Evolutionary conservation across 1,140 invertebrate genomes (phyloP).

Genomic region (Carcinoscorpius rotundicauda): DNA sequence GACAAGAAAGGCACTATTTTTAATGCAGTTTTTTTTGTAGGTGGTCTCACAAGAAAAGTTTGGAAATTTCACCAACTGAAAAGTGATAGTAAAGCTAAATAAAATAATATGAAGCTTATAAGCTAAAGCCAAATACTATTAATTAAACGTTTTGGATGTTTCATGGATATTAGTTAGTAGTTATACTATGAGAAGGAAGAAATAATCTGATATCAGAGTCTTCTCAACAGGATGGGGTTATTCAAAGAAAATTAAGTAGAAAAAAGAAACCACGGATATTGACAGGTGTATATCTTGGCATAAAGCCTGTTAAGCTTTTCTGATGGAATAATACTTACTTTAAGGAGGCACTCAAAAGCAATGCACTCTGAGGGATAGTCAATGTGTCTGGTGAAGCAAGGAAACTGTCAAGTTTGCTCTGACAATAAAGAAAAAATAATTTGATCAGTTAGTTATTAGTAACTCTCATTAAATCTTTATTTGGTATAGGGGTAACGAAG

Average conservation of each 20-base stretch:
- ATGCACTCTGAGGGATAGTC: constrained; percentile 67
- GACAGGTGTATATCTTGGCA: background rate
- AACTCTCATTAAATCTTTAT: constrained; percentile 1
- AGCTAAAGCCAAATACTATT: too few species aligned
- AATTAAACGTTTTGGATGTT: background rate
- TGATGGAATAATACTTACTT: constrained; percentile 25
- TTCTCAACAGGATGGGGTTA: background rate
- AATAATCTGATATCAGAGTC: too few species aligned
- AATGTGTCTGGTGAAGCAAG: constrained; percentile 63
- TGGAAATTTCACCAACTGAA: too few species aligned
- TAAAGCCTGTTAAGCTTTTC: background rate
- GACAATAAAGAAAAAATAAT: constrained; percentile 5
- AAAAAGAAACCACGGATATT: background rate
- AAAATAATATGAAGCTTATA: too few species aligned
- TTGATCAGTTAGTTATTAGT: background rate
- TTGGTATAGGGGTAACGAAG: background rate
- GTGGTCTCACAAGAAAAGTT: too few species aligned
- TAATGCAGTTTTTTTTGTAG: too few species aligned
- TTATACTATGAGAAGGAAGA: too few species aligned
- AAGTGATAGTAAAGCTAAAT: too few species aligned
- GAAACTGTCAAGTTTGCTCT: constrained; percentile 66
- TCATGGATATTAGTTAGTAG: background rate
- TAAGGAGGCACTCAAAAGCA: constrained; percentile 59
- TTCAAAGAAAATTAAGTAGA: background rate
- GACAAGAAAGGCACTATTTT: too few species aligned